Evolutionary conservation across 2,797 vertebrate genomes (phyloP), one percentile per base, ranked within the genome.

Genomic region (Crypturellus tataupa): DNA sequence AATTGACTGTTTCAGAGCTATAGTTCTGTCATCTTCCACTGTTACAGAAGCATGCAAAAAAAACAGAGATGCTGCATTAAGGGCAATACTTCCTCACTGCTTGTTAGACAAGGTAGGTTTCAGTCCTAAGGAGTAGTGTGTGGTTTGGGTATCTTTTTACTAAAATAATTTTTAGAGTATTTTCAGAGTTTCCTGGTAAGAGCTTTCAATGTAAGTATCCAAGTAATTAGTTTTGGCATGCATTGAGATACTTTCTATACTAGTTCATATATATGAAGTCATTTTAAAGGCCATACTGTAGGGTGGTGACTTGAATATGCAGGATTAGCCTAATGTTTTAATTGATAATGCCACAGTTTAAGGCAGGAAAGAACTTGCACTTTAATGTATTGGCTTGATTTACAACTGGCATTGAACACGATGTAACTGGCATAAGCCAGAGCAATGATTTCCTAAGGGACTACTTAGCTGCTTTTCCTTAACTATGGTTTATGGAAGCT

Each of bases 111-210:
- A 21, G 8, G 21, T 17, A 46, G 29, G 51, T 75, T 23, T 21
- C 19, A 64, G 12, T 67, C 18, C 17, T 55, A 17, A 35, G 21
- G 5, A 39, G 64, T 18, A 71, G 11, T 42, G 21, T 9, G 33
- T 2, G 2, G 56, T 10, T 76, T 82, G 58, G 0, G 0, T 64
- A 51, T 35, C 5, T 37, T n/a, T 72, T 53, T 86, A 40, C 29
- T 60, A 20, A 40, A 51, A 40, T 14, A 44, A 9, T 53, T 78
- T 79, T 71, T 7, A 58, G 63, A 79, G 7, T 23, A 39, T 10
- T 3, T 63, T 67, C 19, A 68, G 31, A 8, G 16, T 33, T 68
- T 60, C 80, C 63, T 64, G 9, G 20, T 62, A 62, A 44, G 33
- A 73, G 42, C 18, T 70, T 70, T 47, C 3, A 51, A 2, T 67